A percentile compares a stretch with the other conserved stretches of the same genome.
phyloP scores from a whole-genome alignment of 2,888 invertebrate genomes.

The Orthonychiurus folsomi region DNA sequence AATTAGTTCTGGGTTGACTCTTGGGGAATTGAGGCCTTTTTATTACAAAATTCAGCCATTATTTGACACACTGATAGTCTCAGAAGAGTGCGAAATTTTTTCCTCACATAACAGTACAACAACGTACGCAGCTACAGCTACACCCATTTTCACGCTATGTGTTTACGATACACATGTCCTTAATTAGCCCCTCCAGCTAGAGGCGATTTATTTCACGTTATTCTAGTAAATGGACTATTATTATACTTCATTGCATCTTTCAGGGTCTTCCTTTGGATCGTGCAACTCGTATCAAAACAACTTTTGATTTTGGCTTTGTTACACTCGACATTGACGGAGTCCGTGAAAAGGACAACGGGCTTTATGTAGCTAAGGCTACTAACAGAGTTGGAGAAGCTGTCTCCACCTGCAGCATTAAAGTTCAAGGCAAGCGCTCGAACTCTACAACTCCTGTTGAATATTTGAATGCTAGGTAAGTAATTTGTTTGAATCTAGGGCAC shows the following conservation, averaged over 20 bases:
- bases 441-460: conserved; percentile 2
- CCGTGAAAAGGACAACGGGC: conserved; percentile 77
- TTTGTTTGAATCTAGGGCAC: background rate
- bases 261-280: no score
- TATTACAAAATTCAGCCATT: conserved; percentile 22
- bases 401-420: conserved; percentile 79
- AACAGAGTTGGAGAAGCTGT: conserved; percentile 82
- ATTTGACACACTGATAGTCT: no score
- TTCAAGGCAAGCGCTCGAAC: conserved; percentile 54
- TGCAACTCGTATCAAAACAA: conserved; percentile 84
- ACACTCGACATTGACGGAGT: conserved; percentile 80
- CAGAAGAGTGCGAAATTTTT: no score
- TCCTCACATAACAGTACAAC: no score
- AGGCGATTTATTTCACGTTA: no score
- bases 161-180: background rate
- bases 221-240: no score
- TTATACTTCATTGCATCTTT: no score
- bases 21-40: background rate
- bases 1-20: no score
- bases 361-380: conserved; percentile 89
- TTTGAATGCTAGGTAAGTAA: background rate
- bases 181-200: no score
- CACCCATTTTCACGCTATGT: no score
- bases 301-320: conserved; percentile 94
- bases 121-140: no score